Evolutionary conservation across 2,113 vertebrate genomes (phyloP), one percentile per base, ranked within the genome.

Genomic region (Tachycineta bicolor): DNA sequence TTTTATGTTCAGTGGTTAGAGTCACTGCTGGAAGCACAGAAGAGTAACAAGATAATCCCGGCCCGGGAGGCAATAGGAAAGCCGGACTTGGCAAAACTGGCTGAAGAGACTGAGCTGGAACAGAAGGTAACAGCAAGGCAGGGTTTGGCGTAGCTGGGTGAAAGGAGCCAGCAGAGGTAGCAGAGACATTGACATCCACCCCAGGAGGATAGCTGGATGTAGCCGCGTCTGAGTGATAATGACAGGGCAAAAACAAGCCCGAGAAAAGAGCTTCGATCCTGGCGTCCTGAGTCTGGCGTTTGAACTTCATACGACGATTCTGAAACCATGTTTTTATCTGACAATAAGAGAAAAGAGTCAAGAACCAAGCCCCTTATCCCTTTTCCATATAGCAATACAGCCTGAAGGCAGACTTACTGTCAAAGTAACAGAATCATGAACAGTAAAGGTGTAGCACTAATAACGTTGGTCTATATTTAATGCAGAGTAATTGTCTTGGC

Each of bases 261-360:
- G 98, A 98, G 26, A 97, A 74, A 8, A 98, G 79, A 89, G 97
- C 98, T 65, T 98, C 97, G 1, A 97, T 94, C 39, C 94, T 96
- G 68, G 97, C 95, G 79, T 99, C 98, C 65, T 98, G 98, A 29
- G 97, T 94, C 76, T 99, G 98, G 12, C 98, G 98, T 78, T 99
- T 99, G 84, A 98, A 97, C 83, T 99, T 99, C 99, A 99, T 99
- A 34, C 98, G 98, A 26, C 98, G 97, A 96, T 99, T 99, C 94
- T 99, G 98, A 93, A 99, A 99, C 99, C 99, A 99, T 9, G 98
- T 99, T 92, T 99, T 98, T 63, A 99, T 98, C 98, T 99, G 76
- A 68, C 56, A 73, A 31, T 62, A 69, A 25, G 37, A 56, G 34
- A 34, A 28, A 46, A 31, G 6, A 44, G 24, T 89, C n/a, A 91